Base-by-base conservation (phyloP, 2,888 invertebrate species). In the Leuctra nigra region DNA sequence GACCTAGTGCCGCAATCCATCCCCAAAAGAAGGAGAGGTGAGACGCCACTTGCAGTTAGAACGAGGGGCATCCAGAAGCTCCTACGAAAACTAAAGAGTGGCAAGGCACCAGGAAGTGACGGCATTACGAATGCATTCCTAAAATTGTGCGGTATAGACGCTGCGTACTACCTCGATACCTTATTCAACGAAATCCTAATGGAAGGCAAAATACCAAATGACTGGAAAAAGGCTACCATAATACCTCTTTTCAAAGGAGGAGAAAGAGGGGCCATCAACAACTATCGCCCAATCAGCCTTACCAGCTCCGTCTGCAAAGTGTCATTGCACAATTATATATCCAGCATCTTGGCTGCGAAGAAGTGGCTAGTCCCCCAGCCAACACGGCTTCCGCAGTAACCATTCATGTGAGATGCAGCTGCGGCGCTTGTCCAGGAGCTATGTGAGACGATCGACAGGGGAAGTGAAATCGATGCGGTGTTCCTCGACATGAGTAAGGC, bases 241-340 rank as follows among this genome's bases (percentile, higher is more conserved):
- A 39, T 2, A 16, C 39, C 39, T 3, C 16, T 39, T 18, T 20
- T 18, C 39, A 39, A 39, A 36, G 36, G 36, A 16, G 36, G 36
- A 6, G 36, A 36, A 9, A 36, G 14, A 9, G 36, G 36, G 36
- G 14, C 13, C 36, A 36, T 36, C 36, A 36, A 39, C 39, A 39
- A 39, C n/a, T 39, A 39, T n/a, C 16, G 4, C 16, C 39, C 39
- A 39, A 39, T 39, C 39, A 39, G 39, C 39, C 39, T 39, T n/a
- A 39, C 39, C 18, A 39, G 39, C 39, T 39, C 39, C 2, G 39
- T 39, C 3, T 16, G 39, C 18, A 39, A 39, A 6, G 2, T 39
- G 39, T 39, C 20, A n/a, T n/a, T n/a, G n/a, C n/a, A n/a, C n/a
- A n/a, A n/a, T n/a, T n/a, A n/a, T n/a, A n/a, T n/a, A n/a, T n/a